phyloP scores from a whole-genome alignment of 2,888 invertebrate genomes.

The Lissonota sp. region DNA sequence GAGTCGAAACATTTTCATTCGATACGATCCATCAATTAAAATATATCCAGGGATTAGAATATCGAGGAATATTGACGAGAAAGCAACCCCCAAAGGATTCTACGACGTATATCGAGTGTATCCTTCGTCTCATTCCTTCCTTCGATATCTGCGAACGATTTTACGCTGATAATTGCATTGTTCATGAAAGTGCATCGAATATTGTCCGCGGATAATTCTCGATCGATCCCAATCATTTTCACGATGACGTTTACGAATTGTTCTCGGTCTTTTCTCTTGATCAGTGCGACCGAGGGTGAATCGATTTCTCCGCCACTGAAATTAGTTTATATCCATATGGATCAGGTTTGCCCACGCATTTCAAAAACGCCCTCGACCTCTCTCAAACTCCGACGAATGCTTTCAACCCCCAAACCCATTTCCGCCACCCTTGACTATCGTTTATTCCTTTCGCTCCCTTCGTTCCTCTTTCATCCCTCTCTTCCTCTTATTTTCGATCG shows the following conservation, averaged over 20 bases:
- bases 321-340: conserved; percentile 80
- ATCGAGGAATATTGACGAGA: conserved; percentile 55
- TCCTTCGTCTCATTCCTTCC: too few species aligned
- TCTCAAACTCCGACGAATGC: conserved; percentile 10
- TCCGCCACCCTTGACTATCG: conserved; percentile 21
- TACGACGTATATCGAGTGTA: too few species aligned
- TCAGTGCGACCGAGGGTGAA: conserved; percentile 68
- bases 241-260: too few species aligned
- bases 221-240: too few species aligned
- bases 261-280: conserved; percentile 21
- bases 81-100: too few species aligned
- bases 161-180: too few species aligned
- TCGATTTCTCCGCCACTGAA: conserved; percentile 68
- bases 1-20: too few species aligned
- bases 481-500: conserved; percentile 49
- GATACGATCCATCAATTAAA: too few species aligned
- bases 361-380: conserved; percentile 69
- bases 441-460: conserved; percentile 47
- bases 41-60: conserved; percentile 39
- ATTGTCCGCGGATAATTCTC: too few species aligned
- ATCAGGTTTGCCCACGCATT: conserved; percentile 69
- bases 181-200: too few species aligned
- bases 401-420: conserved; percentile 72
- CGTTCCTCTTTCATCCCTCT: conserved; percentile 13
- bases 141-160: too few species aligned